Conservation (phyloP, 2,113 vertebrate genomes). For the Anas platyrhynchos region DNA sequence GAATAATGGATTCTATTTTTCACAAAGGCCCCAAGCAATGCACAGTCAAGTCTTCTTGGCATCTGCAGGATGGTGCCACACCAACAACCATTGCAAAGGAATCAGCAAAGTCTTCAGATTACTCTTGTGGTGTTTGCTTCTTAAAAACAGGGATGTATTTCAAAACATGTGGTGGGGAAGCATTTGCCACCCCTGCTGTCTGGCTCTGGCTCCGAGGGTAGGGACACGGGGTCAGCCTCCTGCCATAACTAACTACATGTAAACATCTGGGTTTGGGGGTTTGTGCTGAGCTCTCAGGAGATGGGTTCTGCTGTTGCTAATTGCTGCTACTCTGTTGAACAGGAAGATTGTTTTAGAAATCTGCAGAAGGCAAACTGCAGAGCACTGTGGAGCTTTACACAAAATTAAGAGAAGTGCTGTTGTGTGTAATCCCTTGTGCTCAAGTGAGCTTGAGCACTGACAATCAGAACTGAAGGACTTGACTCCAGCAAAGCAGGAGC, state of each 20-base stretch:
- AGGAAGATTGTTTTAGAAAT: not conserved
- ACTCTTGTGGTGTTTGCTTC: not conserved
- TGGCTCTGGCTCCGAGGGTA: not conserved
- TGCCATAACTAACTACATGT: not conserved
- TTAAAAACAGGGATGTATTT: constrained; percentile 1
- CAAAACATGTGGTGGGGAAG: not conserved
- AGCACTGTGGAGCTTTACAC: not conserved
- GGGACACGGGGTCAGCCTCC: not conserved
- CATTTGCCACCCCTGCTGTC: not conserved
- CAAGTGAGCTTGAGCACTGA: not conserved
- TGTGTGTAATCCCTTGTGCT: not conserved
- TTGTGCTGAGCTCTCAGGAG: constrained; percentile 38
- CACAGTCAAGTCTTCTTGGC: not conserved
- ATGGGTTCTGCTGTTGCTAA: not conserved
- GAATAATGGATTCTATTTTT: constrained; percentile 31
- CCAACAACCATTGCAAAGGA: not conserved
- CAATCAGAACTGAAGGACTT: not conserved
- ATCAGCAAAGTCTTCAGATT: not conserved
- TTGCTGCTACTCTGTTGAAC: not conserved
- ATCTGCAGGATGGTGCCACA: not conserved
- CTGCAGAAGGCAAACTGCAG: not conserved
- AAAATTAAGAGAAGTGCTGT: not conserved
- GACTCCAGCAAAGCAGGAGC: not conserved
- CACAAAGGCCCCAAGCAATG: not conserved
- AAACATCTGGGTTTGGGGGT: not conserved